Evolutionary conservation across 2,888 invertebrate species (phyloP), one percentile per base, ranked within the genome.

Genomic region (Eugnorisma glareosa): DNA sequence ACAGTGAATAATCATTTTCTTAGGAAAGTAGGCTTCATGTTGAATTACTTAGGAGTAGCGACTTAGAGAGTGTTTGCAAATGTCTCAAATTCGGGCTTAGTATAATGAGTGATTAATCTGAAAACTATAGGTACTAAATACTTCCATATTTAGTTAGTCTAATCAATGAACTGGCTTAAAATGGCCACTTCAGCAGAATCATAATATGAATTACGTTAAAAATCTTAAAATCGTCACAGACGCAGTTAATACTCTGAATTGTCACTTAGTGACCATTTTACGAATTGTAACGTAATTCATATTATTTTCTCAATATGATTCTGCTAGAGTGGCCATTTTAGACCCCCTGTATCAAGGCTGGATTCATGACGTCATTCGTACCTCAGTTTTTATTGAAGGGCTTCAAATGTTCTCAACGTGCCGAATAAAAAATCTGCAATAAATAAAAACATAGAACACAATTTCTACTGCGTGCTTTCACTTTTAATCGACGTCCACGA

Each of bases 21-120:
- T 7, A 21, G n/a, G 28, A 67, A 15, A 37, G 13, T 15, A 37
- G 54, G 18, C 6, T 69, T 68, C 10, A 45, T 64, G 37, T 61
- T 31, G 24, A 61, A 67, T 61, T 31, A 35, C 24, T 69, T 28
- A 37, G 15, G 64, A 69, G 54, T 48, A 35, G 15, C 67, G 51
- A 28, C 45, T 73, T 67, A 13, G 24, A 43, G 66, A 67, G 45
- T 80, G 66, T 81, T 77, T 70, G 45, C 40, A 61, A 67, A 70
- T 35, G 61, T 76, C 31, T 75, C 40, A 13, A 68, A 61, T 48
- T 54, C 1, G 24, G 6, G 1, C 24, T 61, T 18, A 43, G 64
- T 75, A 35, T 45, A 21, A 64, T 43, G 15, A 51, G 59, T 51
- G 21, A 69, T 81, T 75, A 43, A 81, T 66, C 48, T 48, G 15